Evolutionary conservation across 2,113 vertebrate species (phyloP).

Genomic region (Ammodytes marinus): DNA sequence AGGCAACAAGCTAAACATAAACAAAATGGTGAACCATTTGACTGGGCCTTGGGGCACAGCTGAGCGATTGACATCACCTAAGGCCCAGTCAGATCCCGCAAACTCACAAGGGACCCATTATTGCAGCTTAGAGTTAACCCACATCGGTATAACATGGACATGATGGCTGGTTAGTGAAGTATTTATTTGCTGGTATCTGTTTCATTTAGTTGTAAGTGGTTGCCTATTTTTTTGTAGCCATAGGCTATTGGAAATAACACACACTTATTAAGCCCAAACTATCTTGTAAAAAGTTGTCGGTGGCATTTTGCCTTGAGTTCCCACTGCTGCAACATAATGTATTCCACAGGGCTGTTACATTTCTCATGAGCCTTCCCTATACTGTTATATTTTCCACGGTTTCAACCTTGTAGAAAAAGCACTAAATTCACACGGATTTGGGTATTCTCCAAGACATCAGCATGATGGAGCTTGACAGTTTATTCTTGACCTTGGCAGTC

Average conservation of each 20-base stretch:
- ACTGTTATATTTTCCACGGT: not conserved
- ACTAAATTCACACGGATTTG: not conserved
- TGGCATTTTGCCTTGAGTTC: not conserved
- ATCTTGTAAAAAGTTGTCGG: not conserved
- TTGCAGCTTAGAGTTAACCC: too few species aligned
- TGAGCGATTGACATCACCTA: too few species aligned
- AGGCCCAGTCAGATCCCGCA: too few species aligned
- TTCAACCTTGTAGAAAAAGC: not conserved
- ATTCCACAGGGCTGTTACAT: not conserved
- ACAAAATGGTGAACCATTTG: too few species aligned
- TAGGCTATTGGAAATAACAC: not conserved
- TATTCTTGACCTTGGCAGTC: slow-evolving; percentile 3
- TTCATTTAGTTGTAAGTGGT: not conserved
- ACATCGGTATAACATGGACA: too few species aligned
- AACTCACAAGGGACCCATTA: too few species aligned
- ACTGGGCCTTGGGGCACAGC: too few species aligned
- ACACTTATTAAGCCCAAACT: not conserved
- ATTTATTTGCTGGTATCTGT: not conserved
- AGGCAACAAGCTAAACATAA: too few species aligned
- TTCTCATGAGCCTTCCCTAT: too few species aligned
- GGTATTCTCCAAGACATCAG: not conserved
- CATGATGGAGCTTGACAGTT: slow-evolving; percentile 2
- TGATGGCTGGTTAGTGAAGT: not conserved
- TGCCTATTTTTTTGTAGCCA: not conserved
- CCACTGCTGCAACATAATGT: not conserved